phyloP scores from a whole-genome alignment of 2,797 vertebrate genomes.

The Mus minutoides region DNA sequence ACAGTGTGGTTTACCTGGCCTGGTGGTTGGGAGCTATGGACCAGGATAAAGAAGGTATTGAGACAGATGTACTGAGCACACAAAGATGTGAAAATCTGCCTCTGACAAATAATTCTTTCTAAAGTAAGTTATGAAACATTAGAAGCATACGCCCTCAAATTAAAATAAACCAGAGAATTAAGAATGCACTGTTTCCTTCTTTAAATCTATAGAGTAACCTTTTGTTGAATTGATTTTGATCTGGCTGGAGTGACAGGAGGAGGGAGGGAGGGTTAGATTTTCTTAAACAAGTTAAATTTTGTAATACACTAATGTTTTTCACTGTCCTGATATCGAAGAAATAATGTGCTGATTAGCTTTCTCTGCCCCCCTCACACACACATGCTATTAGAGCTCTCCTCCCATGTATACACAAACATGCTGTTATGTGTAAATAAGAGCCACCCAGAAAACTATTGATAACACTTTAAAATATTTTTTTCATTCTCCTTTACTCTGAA shows the following conservation, averaged over 20 bases:
- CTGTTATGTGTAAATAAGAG: not conserved
- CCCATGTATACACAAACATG: not conserved
- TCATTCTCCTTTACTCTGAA: not conserved
- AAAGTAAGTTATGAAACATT: not conserved
- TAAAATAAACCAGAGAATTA: not conserved
- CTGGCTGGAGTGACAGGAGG: not conserved
- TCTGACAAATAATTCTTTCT: not conserved
- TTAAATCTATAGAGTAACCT: not conserved
- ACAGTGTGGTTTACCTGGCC: not conserved
- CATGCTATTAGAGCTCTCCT: not conserved
- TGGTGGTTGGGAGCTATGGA: rapidly evolving
- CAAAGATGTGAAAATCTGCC: not conserved
- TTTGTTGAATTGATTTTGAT: not conserved
- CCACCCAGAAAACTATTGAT: not conserved
- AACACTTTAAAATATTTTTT: not conserved
- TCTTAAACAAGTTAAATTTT: not conserved
- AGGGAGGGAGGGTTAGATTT: not conserved
- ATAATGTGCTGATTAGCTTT: not conserved
- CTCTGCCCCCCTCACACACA: not conserved
- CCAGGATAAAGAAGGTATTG: not conserved
- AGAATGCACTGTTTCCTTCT: not conserved
- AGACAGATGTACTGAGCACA: not conserved
- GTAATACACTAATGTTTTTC: not conserved
- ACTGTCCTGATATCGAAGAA: not conserved
- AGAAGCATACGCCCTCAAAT: not conserved